These are phyloP conservation scores for Caerostris darwini DNA, from an alignment of 1,140 invertebrate species.

Conservation along the genomic window DNA sequence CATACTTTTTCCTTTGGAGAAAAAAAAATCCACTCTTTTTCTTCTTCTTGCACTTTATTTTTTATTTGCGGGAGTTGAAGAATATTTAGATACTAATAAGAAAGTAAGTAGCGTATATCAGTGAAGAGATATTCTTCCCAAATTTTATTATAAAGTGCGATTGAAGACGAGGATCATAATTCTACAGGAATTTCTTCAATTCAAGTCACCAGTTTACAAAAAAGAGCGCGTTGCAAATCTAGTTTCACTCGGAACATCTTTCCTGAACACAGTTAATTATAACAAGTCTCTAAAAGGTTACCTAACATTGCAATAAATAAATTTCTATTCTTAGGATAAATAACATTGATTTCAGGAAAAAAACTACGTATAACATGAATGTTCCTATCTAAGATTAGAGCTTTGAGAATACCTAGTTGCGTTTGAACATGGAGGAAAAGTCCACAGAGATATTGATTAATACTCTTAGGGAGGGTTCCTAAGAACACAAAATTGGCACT, in stretches of 20 bases:
- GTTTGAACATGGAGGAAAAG: constrained; percentile 50
- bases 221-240: not conserved
- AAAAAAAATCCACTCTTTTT: not conserved
- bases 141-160: not conserved
- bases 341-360: constrained; percentile 64
- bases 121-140: not conserved
- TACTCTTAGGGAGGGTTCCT: not conserved
- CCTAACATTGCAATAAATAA: constrained; percentile 70
- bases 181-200: not conserved
- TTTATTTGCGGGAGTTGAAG: not conserved
- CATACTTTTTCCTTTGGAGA: not conserved
- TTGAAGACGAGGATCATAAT: not conserved
- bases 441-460: constrained; percentile 1
- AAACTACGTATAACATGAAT: constrained; percentile 55
- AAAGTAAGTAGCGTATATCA: not conserved
- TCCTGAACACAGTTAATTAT: constrained; percentile 30
- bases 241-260: constrained; percentile 16
- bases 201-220: not conserved
- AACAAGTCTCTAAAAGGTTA: constrained; percentile 35
- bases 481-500: constrained; percentile 74
- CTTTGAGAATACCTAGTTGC: constrained; percentile 56
- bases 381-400: constrained; percentile 33
- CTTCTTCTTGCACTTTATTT: not conserved
- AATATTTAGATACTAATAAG: not conserved
- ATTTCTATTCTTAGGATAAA: constrained; percentile 66